These are phyloP conservation scores for Coremacera marginata DNA, from an alignment of 2,888 invertebrate species.

Conservation along the genomic window DNA sequence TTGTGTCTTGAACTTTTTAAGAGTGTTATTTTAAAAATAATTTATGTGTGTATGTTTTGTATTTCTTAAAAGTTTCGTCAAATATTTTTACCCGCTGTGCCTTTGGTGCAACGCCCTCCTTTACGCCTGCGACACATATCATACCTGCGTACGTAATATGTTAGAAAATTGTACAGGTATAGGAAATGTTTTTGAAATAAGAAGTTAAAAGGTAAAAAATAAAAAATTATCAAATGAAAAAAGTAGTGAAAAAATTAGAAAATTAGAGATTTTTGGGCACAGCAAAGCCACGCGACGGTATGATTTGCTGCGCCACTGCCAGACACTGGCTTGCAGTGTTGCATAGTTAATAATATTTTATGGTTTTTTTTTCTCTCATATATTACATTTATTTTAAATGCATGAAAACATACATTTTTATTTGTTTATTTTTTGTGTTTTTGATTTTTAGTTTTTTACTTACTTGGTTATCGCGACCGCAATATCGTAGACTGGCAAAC, in stretches of 20 bases:
- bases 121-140: constrained; percentile 98
- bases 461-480: constrained; percentile 97
- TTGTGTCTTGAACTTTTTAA: constrained; percentile 30
- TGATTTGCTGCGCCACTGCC: no score
- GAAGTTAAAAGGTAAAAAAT: background rate
- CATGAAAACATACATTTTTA: background rate
- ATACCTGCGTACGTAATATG: constrained; percentile 77
- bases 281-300: background rate
- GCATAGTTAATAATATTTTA: background rate
- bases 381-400: background rate
- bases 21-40: constrained; percentile 37
- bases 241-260: constrained; percentile 18
- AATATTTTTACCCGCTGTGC: constrained; percentile 91
- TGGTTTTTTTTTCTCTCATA: background rate
- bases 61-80: background rate
- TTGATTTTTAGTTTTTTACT: constrained; percentile 69
- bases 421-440: background rate
- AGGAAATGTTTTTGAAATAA: background rate
- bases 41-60: constrained; percentile 39
- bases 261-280: background rate
- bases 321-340: background rate
- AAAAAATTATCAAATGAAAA: constrained; percentile 14
- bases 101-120: constrained; percentile 97
- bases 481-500: constrained; percentile 94
- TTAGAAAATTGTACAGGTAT: constrained; percentile 34